Percentiles rank a stretch among this genome's conserved stretches.
Conservation (phyloP, 2,113 vertebrate species). For the Tychaedon coryphoeus region DNA sequence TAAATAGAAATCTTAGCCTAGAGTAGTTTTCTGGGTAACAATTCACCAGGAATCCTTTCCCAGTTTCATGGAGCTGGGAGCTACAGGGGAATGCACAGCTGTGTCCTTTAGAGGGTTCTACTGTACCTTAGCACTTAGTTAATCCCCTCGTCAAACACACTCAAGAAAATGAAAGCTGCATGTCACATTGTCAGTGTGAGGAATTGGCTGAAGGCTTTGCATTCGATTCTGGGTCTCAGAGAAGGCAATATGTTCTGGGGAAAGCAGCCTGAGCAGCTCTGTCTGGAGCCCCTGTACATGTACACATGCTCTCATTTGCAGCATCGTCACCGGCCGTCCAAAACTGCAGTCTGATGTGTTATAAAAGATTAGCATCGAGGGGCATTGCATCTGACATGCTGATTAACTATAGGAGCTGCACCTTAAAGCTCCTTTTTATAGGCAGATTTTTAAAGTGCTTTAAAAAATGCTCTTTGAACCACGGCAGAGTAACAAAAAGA, state of each 20-base stretch:
- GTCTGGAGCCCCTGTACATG: not conserved
- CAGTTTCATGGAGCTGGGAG: not conserved
- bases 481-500: not conserved
- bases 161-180: conserved; percentile 45
- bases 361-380: not conserved
- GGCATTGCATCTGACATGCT: not conserved
- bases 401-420: not conserved
- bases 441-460: not conserved
- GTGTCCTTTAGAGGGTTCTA: conserved; percentile 36
- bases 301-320: not conserved
- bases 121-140: conserved; percentile 52
- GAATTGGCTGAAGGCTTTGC: conserved; percentile 9
- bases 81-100: not conserved
- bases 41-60: not conserved
- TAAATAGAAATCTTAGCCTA: conserved; percentile 8
- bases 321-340: not conserved
- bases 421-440: not conserved
- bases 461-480: not conserved
- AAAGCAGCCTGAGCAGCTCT: not conserved
- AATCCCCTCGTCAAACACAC: conserved; percentile 53
- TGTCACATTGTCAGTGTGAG: conserved; percentile 9
- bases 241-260: not conserved
- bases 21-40: not conserved
- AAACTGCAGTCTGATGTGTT: not conserved
- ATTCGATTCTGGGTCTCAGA: not conserved